phyloP scores from a whole-genome alignment of 2,113 vertebrate species.

The Sinocyclocheilus rhinocerous region DNA sequence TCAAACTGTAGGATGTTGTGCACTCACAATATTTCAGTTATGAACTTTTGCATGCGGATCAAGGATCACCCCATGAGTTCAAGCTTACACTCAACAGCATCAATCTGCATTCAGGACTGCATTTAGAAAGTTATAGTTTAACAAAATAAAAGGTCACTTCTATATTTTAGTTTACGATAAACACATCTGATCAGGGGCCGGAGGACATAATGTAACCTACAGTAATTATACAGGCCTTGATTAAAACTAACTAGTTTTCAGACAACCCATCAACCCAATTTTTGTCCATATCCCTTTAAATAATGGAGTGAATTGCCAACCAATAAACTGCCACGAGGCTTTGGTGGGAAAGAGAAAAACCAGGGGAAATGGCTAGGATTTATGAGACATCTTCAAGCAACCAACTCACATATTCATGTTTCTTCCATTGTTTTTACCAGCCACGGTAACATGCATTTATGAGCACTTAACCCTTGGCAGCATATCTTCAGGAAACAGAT shows the following conservation, averaged over 20 bases:
- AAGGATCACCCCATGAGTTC: neutral
- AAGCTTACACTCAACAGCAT: too few species aligned
- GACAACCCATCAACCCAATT: neutral
- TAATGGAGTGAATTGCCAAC: constrained; percentile 61
- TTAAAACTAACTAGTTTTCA: neutral
- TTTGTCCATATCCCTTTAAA: neutral
- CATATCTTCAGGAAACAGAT: constrained; percentile 99
- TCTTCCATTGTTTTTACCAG: constrained; percentile 66
- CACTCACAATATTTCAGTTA: neutral
- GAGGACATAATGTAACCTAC: neutral
- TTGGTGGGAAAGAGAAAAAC: constrained; percentile 91
- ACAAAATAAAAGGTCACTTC: neutral
- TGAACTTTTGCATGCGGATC: neutral
- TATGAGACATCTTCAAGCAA: constrained; percentile 79
- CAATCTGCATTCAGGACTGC: neutral
- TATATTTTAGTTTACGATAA: neutral
- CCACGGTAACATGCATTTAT: constrained; percentile 87
- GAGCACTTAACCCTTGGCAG: constrained; percentile 85
- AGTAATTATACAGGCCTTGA: neutral
- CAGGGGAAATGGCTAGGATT: constrained; percentile 87
- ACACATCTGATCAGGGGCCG: neutral
- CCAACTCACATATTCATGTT: constrained; percentile 71
- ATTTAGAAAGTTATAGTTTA: neutral
- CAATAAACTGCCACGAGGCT: constrained; percentile 65
- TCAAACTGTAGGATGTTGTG: neutral